These are phyloP conservation scores for Pluvianellus socialis DNA, from an alignment of 2,113 vertebrate species.

Conservation along the genomic window DNA sequence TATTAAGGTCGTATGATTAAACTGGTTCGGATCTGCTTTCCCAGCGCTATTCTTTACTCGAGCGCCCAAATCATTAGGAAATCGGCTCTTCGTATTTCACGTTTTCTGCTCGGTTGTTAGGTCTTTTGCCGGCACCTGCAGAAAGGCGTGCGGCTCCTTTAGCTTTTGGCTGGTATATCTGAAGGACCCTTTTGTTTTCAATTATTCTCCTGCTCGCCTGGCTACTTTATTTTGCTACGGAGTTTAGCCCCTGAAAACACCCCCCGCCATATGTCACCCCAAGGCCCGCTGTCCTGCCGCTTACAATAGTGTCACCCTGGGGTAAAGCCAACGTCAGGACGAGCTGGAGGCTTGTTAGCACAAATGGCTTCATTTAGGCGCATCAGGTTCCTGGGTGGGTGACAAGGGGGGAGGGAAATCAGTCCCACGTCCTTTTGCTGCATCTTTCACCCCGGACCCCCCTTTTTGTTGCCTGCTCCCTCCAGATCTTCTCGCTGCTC, in stretches of 20 bases:
- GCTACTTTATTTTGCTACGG: slow-evolving; percentile 59
- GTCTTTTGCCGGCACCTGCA: not conserved
- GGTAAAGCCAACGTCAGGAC: slow-evolving; percentile 6
- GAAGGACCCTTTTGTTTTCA: slow-evolving; percentile 71
- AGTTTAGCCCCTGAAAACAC: slow-evolving; percentile 48
- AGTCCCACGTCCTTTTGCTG: not conserved
- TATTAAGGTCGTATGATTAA: slow-evolving; percentile 33
- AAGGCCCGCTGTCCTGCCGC: not conserved
- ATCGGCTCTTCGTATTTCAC: not conserved
- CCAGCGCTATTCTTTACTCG: not conserved
- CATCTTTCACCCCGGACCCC: not conserved
- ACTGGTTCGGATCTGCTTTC: not conserved
- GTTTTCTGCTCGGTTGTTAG: not conserved
- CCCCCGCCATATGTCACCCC: slow-evolving; percentile 71
- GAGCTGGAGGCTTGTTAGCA: not conserved
- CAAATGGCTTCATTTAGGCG: slow-evolving; percentile 45
- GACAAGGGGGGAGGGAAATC: not conserved
- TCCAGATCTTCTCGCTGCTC: not conserved
- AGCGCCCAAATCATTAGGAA: not conserved
- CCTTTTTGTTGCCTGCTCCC: not conserved
- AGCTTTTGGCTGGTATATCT: not conserved
- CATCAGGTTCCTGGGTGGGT: not conserved
- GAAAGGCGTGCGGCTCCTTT: not conserved
- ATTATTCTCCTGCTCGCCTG: slow-evolving; percentile 48
- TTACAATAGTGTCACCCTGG: slow-evolving; percentile 49